phyloP scores from a whole-genome alignment of 2,888 invertebrate species.

The Phortica magna region DNA sequence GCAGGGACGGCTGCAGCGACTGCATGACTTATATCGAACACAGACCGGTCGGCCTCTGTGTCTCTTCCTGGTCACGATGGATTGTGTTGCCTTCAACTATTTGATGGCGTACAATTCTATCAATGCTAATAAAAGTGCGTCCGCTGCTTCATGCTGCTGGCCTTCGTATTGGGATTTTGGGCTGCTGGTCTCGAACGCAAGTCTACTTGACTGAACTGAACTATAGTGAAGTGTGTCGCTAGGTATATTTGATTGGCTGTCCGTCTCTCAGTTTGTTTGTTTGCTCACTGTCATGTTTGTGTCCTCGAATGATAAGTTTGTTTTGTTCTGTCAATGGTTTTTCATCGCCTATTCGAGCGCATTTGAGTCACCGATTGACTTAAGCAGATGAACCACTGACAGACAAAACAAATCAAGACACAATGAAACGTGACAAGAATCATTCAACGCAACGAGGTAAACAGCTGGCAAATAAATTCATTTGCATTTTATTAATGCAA shows the following conservation, averaged over 20 bases:
- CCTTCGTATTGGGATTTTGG: too few species aligned
- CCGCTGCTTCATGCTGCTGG: neutral
- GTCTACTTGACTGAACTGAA: neutral
- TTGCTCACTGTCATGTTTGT: neutral
- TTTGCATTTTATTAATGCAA: too few species aligned
- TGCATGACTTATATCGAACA: neutral
- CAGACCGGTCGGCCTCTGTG: too few species aligned
- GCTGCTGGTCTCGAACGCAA: neutral
- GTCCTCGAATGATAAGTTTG: conserved; percentile 6
- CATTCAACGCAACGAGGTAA: too few species aligned
- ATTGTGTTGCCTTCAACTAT: too few species aligned
- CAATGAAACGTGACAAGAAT: neutral
- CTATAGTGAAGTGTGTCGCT: neutral
- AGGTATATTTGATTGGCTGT: neutral
- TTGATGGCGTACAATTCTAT: neutral
- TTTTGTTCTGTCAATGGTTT: neutral
- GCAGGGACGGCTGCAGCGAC: neutral
- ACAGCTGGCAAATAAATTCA: too few species aligned
- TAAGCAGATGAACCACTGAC: neutral
- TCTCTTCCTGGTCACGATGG: too few species aligned
- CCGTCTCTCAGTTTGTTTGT: neutral
- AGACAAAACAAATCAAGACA: neutral
- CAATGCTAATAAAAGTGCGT: conserved; percentile 7
- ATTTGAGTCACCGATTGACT: conserved; percentile 10
- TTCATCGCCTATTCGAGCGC: conserved; percentile 13